Evolutionary conservation across 2,113 vertebrate species (phyloP), one percentile per base, ranked within the genome.

Genomic region (Cryptoleucopteryx plumbea): DNA sequence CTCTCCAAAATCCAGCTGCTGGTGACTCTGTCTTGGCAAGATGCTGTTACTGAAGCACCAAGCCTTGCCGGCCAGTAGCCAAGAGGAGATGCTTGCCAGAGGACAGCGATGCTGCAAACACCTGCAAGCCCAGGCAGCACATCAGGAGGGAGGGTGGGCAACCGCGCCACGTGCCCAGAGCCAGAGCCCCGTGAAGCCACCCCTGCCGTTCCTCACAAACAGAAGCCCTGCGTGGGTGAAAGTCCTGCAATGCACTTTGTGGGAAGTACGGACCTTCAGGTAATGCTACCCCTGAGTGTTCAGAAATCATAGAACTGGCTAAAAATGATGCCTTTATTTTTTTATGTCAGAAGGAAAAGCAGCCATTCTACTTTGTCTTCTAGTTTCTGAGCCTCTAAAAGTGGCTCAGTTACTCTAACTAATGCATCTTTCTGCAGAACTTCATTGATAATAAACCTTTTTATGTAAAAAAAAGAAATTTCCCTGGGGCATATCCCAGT

Each of bases 131-230:
- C 3, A 1, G 40, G 56, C 40, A 67, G 63, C 67, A 20, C 0
- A 0, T 34, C 3, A 2, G n/a, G n/a, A 85, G 19, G 43, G 55
- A 85, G 16, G 34, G 62, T 47, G 34, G 70, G 17, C 77, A 34
- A 2, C 15, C 1, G 0, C 0, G 4, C 67, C 65, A 11, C 1
- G 0, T 48, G 70, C 48, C 53, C 52, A 7, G 32, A 38, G 48
- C 43, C 14, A 7, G 56, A 42, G 52, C 52, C 2, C 2, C 1
- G 0, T 18, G 53, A 55, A 81, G 26, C 45, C 5, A 0, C 3
- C 47, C 31, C 62, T 66, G 73, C n/a, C 9, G 0, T 6, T 22
- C 48, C 80, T 70, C 66, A 23, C 59, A 21, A 55, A 19, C 3
- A 27, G 79, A 23, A 87, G 17, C 42, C 53, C 38, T 40, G n/a